phyloP scores from a whole-genome alignment of 2,797 vertebrate genomes.

The Holocentrus rufus region DNA sequence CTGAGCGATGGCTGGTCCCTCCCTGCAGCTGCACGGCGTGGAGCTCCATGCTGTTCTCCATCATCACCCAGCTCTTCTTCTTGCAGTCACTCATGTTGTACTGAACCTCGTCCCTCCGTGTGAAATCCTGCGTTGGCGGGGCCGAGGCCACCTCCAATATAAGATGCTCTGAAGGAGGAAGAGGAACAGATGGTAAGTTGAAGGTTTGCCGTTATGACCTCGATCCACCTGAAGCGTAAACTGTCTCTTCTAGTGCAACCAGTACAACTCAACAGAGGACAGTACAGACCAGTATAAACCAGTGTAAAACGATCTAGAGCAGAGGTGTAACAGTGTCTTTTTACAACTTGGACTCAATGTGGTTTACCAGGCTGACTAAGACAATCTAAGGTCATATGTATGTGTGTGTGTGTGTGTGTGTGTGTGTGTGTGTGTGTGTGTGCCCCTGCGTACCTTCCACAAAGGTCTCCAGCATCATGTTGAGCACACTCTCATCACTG shows the following conservation, averaged over 20 bases:
- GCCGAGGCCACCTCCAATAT: neutral
- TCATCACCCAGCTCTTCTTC: constrained; percentile 62
- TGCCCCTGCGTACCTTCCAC: constrained; percentile 68
- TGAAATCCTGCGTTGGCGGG: neutral
- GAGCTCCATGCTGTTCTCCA: constrained; percentile 67
- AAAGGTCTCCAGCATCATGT: constrained; percentile 61
- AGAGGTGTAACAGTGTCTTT: neutral
- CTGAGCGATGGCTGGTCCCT: constrained; percentile 56
- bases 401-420: neutral
- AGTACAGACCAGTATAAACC: too few species aligned
- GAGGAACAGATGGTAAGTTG: neutral
- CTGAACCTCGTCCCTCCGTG: constrained; percentile 18
- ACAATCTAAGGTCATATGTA: neutral
- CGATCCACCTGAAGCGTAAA: neutral
- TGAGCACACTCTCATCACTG: constrained; percentile 67
- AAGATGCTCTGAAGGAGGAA: constrained; percentile 49
- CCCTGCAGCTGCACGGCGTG: constrained; percentile 73
- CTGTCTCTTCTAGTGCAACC: neutral
- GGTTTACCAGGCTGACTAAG: neutral
- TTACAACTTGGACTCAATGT: too few species aligned
- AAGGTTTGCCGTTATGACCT: neutral
- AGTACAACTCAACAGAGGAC: too few species aligned
- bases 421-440: neutral
- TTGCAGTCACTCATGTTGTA: constrained; percentile 63
- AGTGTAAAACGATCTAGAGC: too few species aligned